Conservation (phyloP, 1,140 invertebrate species). For the Drosophila pruinosa region DNA sequence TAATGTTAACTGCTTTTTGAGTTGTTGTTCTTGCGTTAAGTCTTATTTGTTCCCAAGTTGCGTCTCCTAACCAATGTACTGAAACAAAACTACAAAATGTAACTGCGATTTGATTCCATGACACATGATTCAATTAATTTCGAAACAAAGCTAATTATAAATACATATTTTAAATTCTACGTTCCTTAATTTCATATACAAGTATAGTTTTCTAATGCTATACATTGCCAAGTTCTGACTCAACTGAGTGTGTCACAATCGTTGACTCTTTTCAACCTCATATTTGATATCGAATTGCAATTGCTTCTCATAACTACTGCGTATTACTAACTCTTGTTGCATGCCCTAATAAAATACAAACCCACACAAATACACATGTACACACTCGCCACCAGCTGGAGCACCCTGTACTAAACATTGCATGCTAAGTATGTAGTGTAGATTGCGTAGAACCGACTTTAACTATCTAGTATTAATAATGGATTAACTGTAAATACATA, state of each 20-base stretch:
- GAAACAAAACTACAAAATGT: neutral
- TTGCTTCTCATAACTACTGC: neutral
- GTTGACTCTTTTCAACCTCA: neutral
- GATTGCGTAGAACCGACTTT: neutral
- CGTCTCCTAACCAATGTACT: neutral
- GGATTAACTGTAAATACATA: constrained; percentile 22
- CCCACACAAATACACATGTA: neutral
- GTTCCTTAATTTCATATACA: too few relatives aligned
- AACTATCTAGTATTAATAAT: neutral
- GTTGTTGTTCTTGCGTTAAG: constrained; percentile 32
- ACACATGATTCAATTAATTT: too few relatives aligned
- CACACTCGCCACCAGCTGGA: constrained; percentile 13
- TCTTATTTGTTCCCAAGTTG: neutral
- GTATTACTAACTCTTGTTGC: constrained; percentile 28
- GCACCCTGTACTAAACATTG: constrained; percentile 38
- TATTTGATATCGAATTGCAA: neutral
- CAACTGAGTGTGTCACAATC: neutral
- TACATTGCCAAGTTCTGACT: neutral
- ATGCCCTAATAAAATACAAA: constrained; percentile 1
- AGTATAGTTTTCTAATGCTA: too few relatives aligned
- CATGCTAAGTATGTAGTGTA: constrained; percentile 22
- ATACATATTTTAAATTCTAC: too few relatives aligned
- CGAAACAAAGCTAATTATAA: too few relatives aligned
- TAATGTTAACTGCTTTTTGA: constrained; percentile 26
- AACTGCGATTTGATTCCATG: neutral